Base-by-base conservation (phyloP, 2,888 invertebrate species). In the Campopleginae sp. region DNA sequence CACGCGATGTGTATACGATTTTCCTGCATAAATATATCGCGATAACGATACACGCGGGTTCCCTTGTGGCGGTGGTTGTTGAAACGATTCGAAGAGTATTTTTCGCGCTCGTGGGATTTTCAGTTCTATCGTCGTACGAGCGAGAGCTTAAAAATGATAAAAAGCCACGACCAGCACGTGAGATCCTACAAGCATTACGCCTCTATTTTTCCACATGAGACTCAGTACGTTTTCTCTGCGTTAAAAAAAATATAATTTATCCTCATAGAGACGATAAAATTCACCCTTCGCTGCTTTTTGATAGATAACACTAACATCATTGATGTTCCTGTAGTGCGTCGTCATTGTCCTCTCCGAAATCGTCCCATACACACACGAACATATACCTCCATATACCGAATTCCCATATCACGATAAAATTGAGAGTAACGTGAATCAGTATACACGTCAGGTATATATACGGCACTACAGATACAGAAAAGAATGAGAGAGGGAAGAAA, bases 161-260 rank as follows among this genome's bases (percentile, higher is more conserved):
- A 48, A n/a, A 27, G 70, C 17, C 48, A 5, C n/a, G 12, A 17
- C 12, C 12, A 48, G 6, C 10, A 44, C 10, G 31, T n/a, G n/a
- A n/a, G 38, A 14, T 8, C 17, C 10, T 38, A 23, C 38, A 6
- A 23, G 7, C n/a, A n/a, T 72, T 42, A 54, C 38, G 38, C 14
- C 38, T 31, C 23, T 17, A 19, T 38, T 44, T 33, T 17, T 10
- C 19, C 12, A 51, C 27, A 38, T 6, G n/a, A 4, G 19, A 12
- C 2, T 54, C 38, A 38, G 19, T 54, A 38, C 19, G 38, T 38
- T 19, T 38, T n/a, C 2, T 63, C 14, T 4, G n/a, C 44, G 51
- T 61, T 63, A 31, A 75, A 63, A 74, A 75, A 75, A n/a, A 46
- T 46, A 46, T 75, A 61, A 74, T 75, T 75, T 63, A 75, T 63